Evolutionary conservation across 2,797 vertebrate species (phyloP), one percentile per base, ranked within the genome.

Genomic region (Ispidina lecontei): DNA sequence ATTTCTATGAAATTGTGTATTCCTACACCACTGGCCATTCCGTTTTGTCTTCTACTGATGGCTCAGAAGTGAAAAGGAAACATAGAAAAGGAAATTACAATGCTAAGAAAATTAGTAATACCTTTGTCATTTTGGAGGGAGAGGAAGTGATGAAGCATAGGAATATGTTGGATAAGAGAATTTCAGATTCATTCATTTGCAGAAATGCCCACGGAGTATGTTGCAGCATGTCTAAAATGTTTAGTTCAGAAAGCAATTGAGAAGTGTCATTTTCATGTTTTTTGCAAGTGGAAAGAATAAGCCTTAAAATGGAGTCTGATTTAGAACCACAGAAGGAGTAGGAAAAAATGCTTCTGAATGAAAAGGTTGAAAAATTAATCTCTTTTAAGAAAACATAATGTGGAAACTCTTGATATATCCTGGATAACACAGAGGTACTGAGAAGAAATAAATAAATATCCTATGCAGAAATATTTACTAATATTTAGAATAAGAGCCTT

Each of bases 211-310:
- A 80, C 56, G 26, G 31, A 89, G 19, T 64, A 65, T 29, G 43
- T 39, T 62, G 22, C 39, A 90, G 35, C n/a, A 51, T 90, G 43
- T 81, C 43, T 65, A 55, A 90, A 88, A 84, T 29, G 8, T 91
- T 90, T 55, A 46, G 16, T 65, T 84, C 74, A 84, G 67, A 90
- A 81, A 91, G 80, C 65, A 91, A 91, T 74, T 71, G 68, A 81
- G 58, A 84, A 87, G 33, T 90, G 18, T 49, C 16, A 75, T 93
- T 92, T 95, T 47, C 79, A 90, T 92, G 63, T 62, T 93, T 91
- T 93, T 77, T 37, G 87, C 63, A 92, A 93, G 62, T 83, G 58
- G 91, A 95, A 87, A 39, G 58, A 63, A 83, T 78, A 13, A 90
- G 73, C 28, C 13, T 90, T 90, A 78, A 91, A 92, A 91, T 64